Evolutionary conservation across 2,888 invertebrate species (phyloP), one percentile per base, ranked within the genome.

Genomic region (Torymus aiolomorphi): DNA sequence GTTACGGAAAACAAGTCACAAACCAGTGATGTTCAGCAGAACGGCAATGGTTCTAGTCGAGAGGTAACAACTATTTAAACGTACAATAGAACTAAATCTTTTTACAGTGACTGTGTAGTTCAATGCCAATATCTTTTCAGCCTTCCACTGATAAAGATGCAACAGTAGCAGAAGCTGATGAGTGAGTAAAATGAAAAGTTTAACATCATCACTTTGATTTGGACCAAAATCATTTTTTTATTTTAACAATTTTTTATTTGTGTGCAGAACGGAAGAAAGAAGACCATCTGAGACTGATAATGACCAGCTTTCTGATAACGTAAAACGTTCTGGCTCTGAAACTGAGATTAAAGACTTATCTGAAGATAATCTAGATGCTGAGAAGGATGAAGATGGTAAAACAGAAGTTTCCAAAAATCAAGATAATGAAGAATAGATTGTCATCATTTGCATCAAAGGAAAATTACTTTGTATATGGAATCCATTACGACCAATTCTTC

Each of bases 21-120:
- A 80, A 86, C 80, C 77, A 87, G 87, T 73, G 87, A 86, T 52
- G 83, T 86, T 77, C 88, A 88, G 83, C 88, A 88, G 78, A 91
- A 91, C 85, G 91, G 90, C 76, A 89, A 90, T 83, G 84, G 89
- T 70, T 88, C 90, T 62, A 91, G 91, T 88, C 88, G 91, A 85
- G 91, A 91, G 89, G 91, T 91, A 86, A 81, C 75, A 66, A 67
- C 70, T 63, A 14, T 56, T 14, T n/a, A 16, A 66, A 12, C 11
- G 20, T 10, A 0, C 14, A 20, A 18, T 42, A 18, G n/a, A 20
- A 52, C n/a, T 63, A 65, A 57, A 52, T 42, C 42, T 31, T 49
- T 31, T 14, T 65, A n/a, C 2, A 42, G 31, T 31, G 4, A 52
- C 31, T 67, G 13, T n/a, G 14, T 65, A 31, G 52, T 67, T 71